Percentiles rank a stretch among this genome's conserved stretches.
Conservation (phyloP, 2,113 vertebrate species). For the Platichthys flesus region DNA sequence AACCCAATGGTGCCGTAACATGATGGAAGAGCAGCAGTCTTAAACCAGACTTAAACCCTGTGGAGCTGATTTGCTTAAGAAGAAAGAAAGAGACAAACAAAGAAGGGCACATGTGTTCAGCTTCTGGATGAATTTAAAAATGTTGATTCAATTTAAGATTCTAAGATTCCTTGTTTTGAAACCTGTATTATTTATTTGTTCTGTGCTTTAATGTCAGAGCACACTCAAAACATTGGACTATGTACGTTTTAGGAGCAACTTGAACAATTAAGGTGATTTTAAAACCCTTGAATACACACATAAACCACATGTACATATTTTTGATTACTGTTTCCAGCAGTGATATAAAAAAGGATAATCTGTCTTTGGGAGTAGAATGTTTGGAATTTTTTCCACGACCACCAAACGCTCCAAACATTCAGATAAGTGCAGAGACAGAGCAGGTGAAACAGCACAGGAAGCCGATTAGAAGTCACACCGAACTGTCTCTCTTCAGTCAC, state of each 20-base stretch:
- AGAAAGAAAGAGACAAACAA: too few species aligned
- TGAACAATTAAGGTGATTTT: too few species aligned
- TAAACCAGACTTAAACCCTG: not conserved
- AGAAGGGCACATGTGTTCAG: too few species aligned
- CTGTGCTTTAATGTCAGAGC: constrained; percentile 18
- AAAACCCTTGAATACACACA: not conserved
- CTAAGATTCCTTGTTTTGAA: too few species aligned
- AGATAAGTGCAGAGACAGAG: constrained; percentile 8
- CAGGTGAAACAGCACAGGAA: not conserved
- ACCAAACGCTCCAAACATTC: not conserved
- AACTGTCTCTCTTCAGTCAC: not conserved
- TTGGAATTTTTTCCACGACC: constrained; percentile 11
- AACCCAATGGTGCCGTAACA: not conserved
- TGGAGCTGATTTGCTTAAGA: not conserved
- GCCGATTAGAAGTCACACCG: constrained; percentile 17
- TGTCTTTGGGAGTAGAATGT: constrained; percentile 13
- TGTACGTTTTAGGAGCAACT: too few species aligned
- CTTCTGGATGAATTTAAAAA: not conserved
- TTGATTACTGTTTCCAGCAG: constrained; percentile 1
- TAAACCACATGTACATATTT: not conserved
- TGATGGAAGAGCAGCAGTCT: not conserved
- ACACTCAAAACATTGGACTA: constrained; percentile 68
- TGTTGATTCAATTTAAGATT: not conserved
- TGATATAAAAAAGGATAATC: not conserved
- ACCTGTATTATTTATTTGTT: too few species aligned